Base-by-base conservation (phyloP, 2,113 vertebrate genomes). In the Neogobius melanostomus region DNA sequence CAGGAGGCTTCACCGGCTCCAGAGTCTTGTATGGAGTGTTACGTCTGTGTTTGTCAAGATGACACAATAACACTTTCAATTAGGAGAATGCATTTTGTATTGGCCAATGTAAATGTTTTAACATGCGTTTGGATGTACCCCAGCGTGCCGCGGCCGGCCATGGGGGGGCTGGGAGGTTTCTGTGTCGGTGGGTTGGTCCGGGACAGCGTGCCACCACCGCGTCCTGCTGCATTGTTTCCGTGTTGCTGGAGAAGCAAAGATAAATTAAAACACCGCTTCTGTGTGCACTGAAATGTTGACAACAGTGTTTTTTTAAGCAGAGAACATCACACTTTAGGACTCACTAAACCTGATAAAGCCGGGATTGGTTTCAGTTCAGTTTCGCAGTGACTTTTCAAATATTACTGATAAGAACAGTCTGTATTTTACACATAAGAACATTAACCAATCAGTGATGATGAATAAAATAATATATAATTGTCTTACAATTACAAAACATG, bases 101-200 rank as follows among this genome's bases (percentile, higher is more conserved):
- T 2, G 4, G 3, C 28, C 28, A 36, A 36, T 36, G 17, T 36
- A 57, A 28, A 16, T 10, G 5, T 17, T 56, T 56, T 15, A 51
- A 44, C 36, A 56, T 17, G 16, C 12, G 7, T 15, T 6, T 60
- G 2, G 14, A 44, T 85, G 79, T 94, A 99, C 97, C 97, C 97
- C 74, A 99, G 74, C 36, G 97, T 98, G 72, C 97, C 97, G 72
- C 96, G 94, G 82, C 97, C 96, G 76, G 96, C 95, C 96, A 97
- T 96, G 10, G 97, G 97, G 85, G 97, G 97, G 87, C 97, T 99
- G 6, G 97, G 97, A 75, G 97, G 97, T 88, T 98, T 99, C 91
- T 99, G 97, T 86, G 96, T 97, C 16, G 97, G 97, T 65, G 97
- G 97, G 90, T 96, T 99, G 92, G 96, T 96, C 93, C 97, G 95